Evolutionary conservation across 2,797 vertebrate genomes (phyloP), one percentile per base, ranked within the genome.

Genomic region (Micromesistius poutassou): DNA sequence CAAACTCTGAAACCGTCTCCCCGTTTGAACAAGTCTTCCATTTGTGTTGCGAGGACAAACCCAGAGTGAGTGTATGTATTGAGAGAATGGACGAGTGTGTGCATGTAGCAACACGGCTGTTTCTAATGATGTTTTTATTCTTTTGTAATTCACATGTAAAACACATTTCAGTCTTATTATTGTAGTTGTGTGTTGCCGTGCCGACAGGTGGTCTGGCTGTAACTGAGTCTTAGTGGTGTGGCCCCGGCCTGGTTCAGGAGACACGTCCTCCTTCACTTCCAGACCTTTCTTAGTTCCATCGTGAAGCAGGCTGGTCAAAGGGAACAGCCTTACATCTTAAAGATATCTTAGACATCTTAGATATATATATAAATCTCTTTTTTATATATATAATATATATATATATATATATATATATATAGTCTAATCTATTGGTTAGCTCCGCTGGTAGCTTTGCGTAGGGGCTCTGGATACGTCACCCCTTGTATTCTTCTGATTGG

Each of bases 21-120:
- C 16, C 76, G 81, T 77, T 25, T 62, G 71, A 87, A 78, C n/a
- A 25, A 83, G 87, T 90, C 87, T 92, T 91, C 87, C 89, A 83
- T 81, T 86, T 80, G 14, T 79, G 74, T 62, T 46, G 73, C 84
- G 74, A 83, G 78, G 79, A 83, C 77, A 30, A 78, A 77, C 72
- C 38, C 30, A 78, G 84, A 68, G 79, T 81, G 87, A 70, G 81
- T 85, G 85, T 79, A 1, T 85, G 82, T 76, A 22, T 31, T n/a
- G 80, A 76, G 78, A 78, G 55, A 30, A 72, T 79, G 78, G 76
- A 33, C 35, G 66, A 66, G 76, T 19, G 72, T 70, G 75, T n/a
- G 74, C 55, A 79, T 74, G 81, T 80, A 81, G 87, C 80, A 75
- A 78, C 38, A 81, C 42, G 1, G 82, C 74, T 78, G 71, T 84